Base-by-base conservation (phyloP, 2,113 vertebrate genomes). In the Cariama cristata region DNA sequence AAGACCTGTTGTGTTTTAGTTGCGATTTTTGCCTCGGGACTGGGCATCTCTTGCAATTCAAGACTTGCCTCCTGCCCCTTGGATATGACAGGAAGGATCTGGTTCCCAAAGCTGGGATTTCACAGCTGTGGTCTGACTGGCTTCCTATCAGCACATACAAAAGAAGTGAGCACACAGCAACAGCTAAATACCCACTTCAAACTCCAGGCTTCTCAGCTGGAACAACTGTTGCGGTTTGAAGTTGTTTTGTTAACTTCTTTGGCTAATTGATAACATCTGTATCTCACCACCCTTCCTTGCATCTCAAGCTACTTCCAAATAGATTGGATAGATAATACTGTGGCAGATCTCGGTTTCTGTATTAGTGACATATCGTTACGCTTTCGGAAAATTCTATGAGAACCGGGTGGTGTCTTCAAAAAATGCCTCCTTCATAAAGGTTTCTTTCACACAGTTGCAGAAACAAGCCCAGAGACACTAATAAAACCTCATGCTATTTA, bases 181-280 rank as follows among this genome's bases (percentile, higher is more conserved):
- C 56, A 73, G 77, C 94, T 38, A 76, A 52, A 67, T 59, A 73
- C 71, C 59, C 87, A 21, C 91, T 85, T 73, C 76, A 12, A 32
- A 32, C 82, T 84, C 75, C 92, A 86, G 56, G 6, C 59, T 72
- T 27, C 86, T 96, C 93, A 87, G 74, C 93, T 91, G 91, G 80
- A 97, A 90, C 94, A 97, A 95, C 94, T 86, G 94, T 82, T 91
- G 96, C 1, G 45, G 86, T 93, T 86, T 72, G 91, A 79, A 93
- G 91, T 33, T 95, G 93, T 96, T 96, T 96, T 66, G 94, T 94
- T 96, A 95, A 95, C 84, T 94, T 77, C 79, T 96, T 27, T 55
- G 79, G 87, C 84, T 97, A 96, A 96, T 97, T 97, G 89, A 93
- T 59, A 95, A 93, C 95, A 96, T 90, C 95, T 97, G 97, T 89